A percentile compares a stretch with the other conserved stretches of the same genome.
Evolutionary conservation across 2,888 invertebrate species (phyloP).

Genomic region (Holacanthella duospinosa): DNA sequence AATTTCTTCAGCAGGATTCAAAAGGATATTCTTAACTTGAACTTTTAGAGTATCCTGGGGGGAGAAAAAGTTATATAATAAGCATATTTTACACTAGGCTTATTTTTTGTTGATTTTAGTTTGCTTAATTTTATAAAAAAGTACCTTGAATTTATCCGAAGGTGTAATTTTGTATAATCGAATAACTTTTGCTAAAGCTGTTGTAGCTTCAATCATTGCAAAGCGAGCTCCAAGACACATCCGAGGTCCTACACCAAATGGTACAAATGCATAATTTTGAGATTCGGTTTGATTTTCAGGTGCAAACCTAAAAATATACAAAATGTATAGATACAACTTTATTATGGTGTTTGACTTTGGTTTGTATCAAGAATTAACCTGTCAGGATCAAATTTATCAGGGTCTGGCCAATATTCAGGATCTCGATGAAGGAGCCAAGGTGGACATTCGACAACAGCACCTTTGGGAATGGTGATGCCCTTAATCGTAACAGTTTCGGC

Average conservation of each 20-base stretch:
- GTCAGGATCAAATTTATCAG: slow-evolving; percentile 29
- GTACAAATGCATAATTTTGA: slow-evolving; percentile 35
- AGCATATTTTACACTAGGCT: neutral
- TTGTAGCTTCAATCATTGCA: slow-evolving; percentile 36
- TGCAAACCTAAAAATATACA: slow-evolving; percentile 20
- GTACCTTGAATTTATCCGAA: slow-evolving; percentile 26
- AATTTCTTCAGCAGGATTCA: slow-evolving; percentile 36
- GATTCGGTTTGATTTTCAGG: slow-evolving; percentile 34
- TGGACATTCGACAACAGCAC: slow-evolving; percentile 34
- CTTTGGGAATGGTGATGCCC: slow-evolving; percentile 32
- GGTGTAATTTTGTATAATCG: slow-evolving; percentile 25
- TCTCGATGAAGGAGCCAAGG: slow-evolving; percentile 34
- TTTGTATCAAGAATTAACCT: too few relatives aligned
- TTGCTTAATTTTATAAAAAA: neutral
- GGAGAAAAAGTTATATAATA: neutral
- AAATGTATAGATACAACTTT: too few relatives aligned
- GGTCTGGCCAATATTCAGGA: slow-evolving; percentile 36
- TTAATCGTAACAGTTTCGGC: slow-evolving; percentile 35
- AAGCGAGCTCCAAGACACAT: slow-evolving; percentile 37
- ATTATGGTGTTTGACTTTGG: too few relatives aligned
- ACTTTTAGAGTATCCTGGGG: slow-evolving; percentile 29
- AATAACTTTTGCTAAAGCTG: slow-evolving; percentile 32
- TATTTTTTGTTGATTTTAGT: neutral
- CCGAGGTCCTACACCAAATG: slow-evolving; percentile 32
- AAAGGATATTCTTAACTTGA: slow-evolving; percentile 34